phyloP scores from a whole-genome alignment of 1,140 invertebrate species.

The Fopius arisanus region DNA sequence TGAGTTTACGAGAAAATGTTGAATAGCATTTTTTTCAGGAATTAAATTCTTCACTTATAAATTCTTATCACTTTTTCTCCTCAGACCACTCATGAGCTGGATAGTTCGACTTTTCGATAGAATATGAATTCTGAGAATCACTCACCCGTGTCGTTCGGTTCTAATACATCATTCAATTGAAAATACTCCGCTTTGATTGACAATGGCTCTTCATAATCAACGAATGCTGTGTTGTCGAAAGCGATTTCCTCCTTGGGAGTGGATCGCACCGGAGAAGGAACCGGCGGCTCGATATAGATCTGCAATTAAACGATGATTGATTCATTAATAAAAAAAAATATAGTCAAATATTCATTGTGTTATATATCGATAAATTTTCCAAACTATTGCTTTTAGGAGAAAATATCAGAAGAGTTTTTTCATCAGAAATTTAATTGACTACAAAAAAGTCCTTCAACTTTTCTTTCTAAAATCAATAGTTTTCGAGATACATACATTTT shows the following conservation, averaged over 20 bases:
- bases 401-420: no score
- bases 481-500: constrained; percentile 58
- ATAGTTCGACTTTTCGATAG: no score
- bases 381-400: background rate
- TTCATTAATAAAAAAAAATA: no score
- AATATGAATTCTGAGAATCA: background rate
- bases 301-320: constrained; percentile 26
- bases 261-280: constrained; percentile 42
- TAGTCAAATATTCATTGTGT: background rate
- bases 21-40: no score
- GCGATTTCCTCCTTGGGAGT: constrained; percentile 61
- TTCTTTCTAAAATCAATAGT: no score
- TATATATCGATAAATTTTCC: background rate
- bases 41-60: no score
- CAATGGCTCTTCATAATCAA: constrained; percentile 77
- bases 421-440: no score
- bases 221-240: constrained; percentile 76
- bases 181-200: constrained; percentile 78
- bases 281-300: constrained; percentile 57
- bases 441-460: no score
- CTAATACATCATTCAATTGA: constrained; percentile 68
- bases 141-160: constrained; percentile 54
- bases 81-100: no score
- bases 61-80: no score
- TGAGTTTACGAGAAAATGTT: no score